phyloP scores from a whole-genome alignment of 1,140 invertebrate genomes.

The Colletes gigas region DNA sequence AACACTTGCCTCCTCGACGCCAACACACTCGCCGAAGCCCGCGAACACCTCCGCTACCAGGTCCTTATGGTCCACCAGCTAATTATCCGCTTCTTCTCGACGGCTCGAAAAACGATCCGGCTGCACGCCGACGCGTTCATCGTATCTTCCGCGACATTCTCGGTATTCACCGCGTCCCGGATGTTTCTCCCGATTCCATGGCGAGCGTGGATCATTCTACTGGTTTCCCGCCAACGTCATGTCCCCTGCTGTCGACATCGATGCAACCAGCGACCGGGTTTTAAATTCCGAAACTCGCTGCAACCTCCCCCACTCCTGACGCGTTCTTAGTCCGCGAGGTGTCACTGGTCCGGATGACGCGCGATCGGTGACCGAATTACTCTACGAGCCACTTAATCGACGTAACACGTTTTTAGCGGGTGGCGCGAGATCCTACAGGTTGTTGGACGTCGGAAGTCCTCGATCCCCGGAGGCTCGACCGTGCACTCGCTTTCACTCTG shows the following conservation, averaged over 20 bases:
- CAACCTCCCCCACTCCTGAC: background rate
- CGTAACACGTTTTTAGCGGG: conserved; percentile 6
- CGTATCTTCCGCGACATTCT: background rate
- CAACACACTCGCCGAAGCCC: conserved; percentile 5
- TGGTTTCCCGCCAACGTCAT: conserved; percentile 19
- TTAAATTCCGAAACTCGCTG: background rate
- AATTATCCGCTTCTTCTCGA: background rate
- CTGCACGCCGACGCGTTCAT: background rate
- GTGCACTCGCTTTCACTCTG: conserved; percentile 23
- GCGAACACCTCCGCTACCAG: conserved; percentile 37
- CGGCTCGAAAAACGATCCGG: background rate
- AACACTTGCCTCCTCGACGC: conserved; percentile 45
- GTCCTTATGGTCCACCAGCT: conserved; percentile 3
- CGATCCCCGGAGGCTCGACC: conserved; percentile 7
- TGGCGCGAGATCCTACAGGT: conserved; percentile 53
- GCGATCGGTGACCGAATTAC: background rate
- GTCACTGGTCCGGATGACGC: conserved; percentile 12
- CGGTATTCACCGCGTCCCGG: background rate
- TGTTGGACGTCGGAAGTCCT: conserved; percentile 12
- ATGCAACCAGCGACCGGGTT: background rate
- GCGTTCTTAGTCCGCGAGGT: background rate
- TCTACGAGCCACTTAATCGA: background rate
- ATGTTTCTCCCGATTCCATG: conserved; percentile 14
- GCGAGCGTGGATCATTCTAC: background rate
- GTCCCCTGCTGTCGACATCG: background rate